Evolutionary conservation across 2,888 invertebrate species (phyloP).

Genomic region (Salticus scenicus): DNA sequence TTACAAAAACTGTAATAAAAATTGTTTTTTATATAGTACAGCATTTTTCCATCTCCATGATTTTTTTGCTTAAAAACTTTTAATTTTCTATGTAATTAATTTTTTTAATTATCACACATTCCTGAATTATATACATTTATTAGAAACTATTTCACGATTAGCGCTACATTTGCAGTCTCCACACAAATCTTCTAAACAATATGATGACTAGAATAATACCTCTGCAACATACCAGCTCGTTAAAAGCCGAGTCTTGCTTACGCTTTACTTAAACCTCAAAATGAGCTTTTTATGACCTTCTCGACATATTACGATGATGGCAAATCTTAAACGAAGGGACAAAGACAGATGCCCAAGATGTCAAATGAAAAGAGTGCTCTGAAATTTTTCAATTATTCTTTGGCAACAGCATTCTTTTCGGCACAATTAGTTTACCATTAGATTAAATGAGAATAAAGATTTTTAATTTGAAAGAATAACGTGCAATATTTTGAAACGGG

Average conservation of each 20-base stretch:
- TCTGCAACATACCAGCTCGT: neutral
- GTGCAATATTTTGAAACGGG: neutral
- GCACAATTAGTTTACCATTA: constrained; percentile 10
- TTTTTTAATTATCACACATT: no score
- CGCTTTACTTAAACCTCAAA: constrained; percentile 33
- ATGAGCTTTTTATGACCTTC: constrained; percentile 39
- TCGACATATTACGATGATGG: constrained; percentile 42
- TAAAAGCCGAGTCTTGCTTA: constrained; percentile 17
- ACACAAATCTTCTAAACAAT: no score
- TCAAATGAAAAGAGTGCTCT: constrained; percentile 4
- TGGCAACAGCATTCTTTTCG: neutral
- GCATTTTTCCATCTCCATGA: no score
- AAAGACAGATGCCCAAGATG: constrained; percentile 5
- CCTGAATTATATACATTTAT: no score
- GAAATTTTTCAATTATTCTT: neutral
- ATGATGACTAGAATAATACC: no score
- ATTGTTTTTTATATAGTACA: no score
- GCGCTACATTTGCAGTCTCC: no score
- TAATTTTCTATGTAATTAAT: no score
- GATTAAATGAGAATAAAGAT: constrained; percentile 7
- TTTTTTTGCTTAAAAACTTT: no score
- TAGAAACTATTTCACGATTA: no score
- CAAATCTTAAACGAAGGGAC: constrained; percentile 3
- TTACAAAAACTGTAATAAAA: no score
- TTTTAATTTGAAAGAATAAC: constrained; percentile 5